Conservation (phyloP, 2,113 vertebrate species). For the Meleagris gallopavo region DNA sequence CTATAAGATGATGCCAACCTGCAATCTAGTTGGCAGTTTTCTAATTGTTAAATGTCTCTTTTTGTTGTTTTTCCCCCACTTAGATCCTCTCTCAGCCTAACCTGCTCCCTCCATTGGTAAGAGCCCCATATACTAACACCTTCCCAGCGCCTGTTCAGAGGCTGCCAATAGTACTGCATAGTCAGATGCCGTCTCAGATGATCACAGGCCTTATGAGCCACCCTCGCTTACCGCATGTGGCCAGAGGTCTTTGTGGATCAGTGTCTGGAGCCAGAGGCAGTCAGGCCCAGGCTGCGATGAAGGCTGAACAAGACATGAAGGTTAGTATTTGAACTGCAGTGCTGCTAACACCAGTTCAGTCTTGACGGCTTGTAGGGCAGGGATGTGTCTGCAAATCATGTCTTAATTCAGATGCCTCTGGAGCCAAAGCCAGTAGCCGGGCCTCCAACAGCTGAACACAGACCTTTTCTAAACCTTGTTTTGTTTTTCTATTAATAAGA, state of each 20-base stretch:
- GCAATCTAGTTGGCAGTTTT: conserved; percentile 64
- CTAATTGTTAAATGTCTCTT: conserved; percentile 79
- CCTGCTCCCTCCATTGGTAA: conserved; percentile 93
- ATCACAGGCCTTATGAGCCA: conserved; percentile 93
- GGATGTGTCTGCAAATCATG: conserved; percentile 50
- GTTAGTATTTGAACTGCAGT: conserved; percentile 75
- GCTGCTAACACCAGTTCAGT: conserved; percentile 67
- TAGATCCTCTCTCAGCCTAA: conserved; percentile 97
- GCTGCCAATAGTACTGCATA: conserved; percentile 87
- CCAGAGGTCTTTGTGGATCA: conserved; percentile 87
- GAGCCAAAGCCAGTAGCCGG: conserved; percentile 10
- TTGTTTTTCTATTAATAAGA: not conserved
- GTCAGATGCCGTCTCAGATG: conserved; percentile 89
- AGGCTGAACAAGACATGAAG: conserved; percentile 94
- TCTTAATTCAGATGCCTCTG: conserved; percentile 65
- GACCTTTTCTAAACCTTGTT: not conserved
- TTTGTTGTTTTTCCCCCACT: conserved; percentile 79
- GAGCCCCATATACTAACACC: conserved; percentile 92
- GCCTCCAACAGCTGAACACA: conserved; percentile 25
- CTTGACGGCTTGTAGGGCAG: conserved; percentile 70
- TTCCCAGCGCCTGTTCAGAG: conserved; percentile 93
- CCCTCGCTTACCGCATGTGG: conserved; percentile 87
- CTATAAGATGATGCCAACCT: conserved; percentile 59
- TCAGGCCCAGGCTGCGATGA: conserved; percentile 88
- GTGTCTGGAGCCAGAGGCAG: conserved; percentile 87